Evolutionary conservation across 2,113 vertebrate species (phyloP), one percentile per base, ranked within the genome.

Genomic region (Melanostigma gelatinosum): DNA sequence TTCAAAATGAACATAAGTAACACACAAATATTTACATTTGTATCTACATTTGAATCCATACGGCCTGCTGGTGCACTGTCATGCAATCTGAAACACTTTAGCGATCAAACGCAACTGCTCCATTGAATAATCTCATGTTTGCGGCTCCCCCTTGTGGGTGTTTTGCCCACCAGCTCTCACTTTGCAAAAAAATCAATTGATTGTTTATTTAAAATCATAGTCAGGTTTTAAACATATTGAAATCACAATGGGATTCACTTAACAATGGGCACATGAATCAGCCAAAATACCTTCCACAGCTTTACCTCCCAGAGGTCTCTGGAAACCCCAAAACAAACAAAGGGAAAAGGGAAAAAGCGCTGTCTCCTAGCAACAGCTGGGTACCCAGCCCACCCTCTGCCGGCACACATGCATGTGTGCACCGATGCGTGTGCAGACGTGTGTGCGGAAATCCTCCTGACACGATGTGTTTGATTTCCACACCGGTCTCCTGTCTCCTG

Each of bases 341-440:
- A 92, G 86, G 82, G 60, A 85, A 88, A 80, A 65, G 77, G 67
- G 77, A 85, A 85, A 34, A 84, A 62, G 72, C 67, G 6, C 46
- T 0, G 92, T 94, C 83, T 92, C 93, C 91, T 94, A 94, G 93
- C 93, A 94, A 94, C 93, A 92, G 87, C 89, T 85, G 77, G 70
- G 70, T 82, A 63, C 55, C 74, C 84, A 58, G 24, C 84, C 88
- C 84, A 66, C 85, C 61, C 68, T 75, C 72, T 50, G 16, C 68
- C 61, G 81, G 44, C 54, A 34, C 22, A 58, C 50, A 64, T 15
- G 24, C 86, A 77, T 44, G 86, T 85, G 73, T 88, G 79, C 77
- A 69, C 22, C 18, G 80, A 61, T 70, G 79, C 77, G 42, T 85
- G 73, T 80, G 78, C 67, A 73, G 44, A 79, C 48, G 24, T 77